These are phyloP conservation scores for Chascanopsetta lugubris DNA, from an alignment of 2,113 vertebrate species.

Conservation along the genomic window DNA sequence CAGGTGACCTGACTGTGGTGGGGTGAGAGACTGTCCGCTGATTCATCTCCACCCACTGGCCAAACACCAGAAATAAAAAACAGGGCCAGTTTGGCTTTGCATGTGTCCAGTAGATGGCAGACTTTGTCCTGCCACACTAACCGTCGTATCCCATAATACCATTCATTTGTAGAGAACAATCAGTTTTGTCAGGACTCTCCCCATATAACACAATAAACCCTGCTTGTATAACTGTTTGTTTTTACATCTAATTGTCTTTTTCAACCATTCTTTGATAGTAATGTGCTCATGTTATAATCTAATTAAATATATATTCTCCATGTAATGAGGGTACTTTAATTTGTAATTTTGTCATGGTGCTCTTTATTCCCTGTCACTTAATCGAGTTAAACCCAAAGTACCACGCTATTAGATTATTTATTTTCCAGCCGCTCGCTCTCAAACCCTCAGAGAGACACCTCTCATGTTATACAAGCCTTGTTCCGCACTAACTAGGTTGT, in stretches of 20 bases:
- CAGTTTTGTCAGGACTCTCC: conserved; percentile 1
- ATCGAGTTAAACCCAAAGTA: conserved; percentile 31
- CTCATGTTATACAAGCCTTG: conserved; percentile 65
- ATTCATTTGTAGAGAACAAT: background rate
- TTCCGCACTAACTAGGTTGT: conserved; percentile 59
- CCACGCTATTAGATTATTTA: conserved; percentile 61
- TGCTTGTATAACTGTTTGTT: background rate
- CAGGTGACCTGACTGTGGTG: conserved; percentile 44
- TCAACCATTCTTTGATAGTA: conserved; percentile 7
- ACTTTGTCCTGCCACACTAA: conserved; percentile 48
- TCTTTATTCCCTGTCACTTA: conserved; percentile 43
- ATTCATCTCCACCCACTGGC: conserved; percentile 60
- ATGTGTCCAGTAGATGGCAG: conserved; percentile 70
- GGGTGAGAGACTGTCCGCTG: conserved; percentile 52
- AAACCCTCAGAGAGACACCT: conserved; percentile 57
- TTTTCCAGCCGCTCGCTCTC: conserved; percentile 49
- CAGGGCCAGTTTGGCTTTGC: background rate
- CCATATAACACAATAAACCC: conserved; percentile 5
- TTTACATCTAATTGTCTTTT: background rate
- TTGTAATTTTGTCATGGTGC: conserved; percentile 20
- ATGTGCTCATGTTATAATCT: conserved; percentile 22
- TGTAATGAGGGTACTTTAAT: conserved; percentile 28
- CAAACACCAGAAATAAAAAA: conserved; percentile 28
- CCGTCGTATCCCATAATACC: background rate
- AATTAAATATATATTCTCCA: background rate